Conservation (phyloP, 2,888 invertebrate genomes). For the Lithosia quadra region DNA sequence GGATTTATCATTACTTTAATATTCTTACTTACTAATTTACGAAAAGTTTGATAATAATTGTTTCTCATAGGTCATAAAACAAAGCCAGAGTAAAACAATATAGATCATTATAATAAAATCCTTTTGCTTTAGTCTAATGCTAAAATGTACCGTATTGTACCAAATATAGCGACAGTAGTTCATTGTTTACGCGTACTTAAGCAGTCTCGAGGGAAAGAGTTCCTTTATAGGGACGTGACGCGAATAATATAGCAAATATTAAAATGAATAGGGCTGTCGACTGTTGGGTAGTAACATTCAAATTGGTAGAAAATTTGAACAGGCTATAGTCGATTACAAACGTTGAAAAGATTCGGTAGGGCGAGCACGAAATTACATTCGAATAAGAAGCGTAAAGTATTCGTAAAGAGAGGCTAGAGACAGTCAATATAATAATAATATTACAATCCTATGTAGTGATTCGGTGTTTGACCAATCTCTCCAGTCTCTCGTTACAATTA, state of each 20-base stretch:
- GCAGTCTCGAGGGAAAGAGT: constrained; percentile 21
- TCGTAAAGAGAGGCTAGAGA: no score
- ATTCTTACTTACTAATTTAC: no score
- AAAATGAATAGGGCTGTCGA: neutral
- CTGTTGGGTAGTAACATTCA: neutral
- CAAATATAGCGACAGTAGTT: constrained; percentile 18
- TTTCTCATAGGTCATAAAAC: neutral
- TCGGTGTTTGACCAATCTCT: no score
- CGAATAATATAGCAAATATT: neutral
- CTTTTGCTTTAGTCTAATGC: constrained; percentile 8
- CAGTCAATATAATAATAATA: no score
- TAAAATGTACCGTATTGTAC: constrained; percentile 22
- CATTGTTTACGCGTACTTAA: constrained; percentile 29
- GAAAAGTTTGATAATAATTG: no score
- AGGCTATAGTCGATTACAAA: neutral
- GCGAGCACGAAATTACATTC: no score
- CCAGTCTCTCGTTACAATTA: no score
- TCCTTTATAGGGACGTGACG: constrained; percentile 9
- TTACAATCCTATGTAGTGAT: no score
- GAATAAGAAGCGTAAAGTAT: no score
- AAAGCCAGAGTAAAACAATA: neutral
- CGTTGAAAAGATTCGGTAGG: neutral
- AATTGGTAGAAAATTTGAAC: neutral
- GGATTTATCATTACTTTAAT: no score
- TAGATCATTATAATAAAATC: constrained; percentile 17